Evolutionary conservation across 2,888 invertebrate species (phyloP).

Genomic region (Mesoligia furuncula): DNA sequence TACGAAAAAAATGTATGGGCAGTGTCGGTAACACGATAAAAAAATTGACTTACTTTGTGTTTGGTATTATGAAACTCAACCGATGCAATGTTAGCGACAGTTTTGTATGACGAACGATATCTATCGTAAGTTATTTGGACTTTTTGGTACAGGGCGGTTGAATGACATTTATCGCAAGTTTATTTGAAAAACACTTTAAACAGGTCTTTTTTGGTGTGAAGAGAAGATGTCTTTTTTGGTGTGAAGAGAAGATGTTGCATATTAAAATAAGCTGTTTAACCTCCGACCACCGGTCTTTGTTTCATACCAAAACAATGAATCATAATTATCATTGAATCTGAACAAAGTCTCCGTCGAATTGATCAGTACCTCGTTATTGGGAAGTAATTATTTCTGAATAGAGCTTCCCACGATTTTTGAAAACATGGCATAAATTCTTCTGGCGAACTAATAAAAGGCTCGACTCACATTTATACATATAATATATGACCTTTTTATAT

Average conservation of each 20-base stretch:
- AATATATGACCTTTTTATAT: background rate
- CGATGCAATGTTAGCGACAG: too few species aligned
- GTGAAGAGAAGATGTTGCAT: background rate
- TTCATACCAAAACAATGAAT: slow-evolving; percentile 49
- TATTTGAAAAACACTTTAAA: too few species aligned
- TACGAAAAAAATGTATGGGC: too few species aligned
- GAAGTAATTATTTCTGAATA: slow-evolving; percentile 37
- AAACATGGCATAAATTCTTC: background rate
- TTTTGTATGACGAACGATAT: too few species aligned
- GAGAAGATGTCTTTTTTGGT: too few species aligned
- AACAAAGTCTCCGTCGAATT: slow-evolving; percentile 40
- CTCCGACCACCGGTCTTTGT: slow-evolving; percentile 36
- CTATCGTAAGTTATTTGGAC: too few species aligned
- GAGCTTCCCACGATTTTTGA: slow-evolving; percentile 23
- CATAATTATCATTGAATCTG: slow-evolving; percentile 38
- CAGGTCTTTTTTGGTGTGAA: too few species aligned
- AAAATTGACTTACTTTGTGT: too few species aligned
- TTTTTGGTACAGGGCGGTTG: too few species aligned
- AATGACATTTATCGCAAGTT: too few species aligned
- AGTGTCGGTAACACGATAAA: too few species aligned
- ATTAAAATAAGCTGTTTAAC: slow-evolving; percentile 12
- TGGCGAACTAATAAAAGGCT: slow-evolving; percentile 4
- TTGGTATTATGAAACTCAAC: too few species aligned
- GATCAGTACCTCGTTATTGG: slow-evolving; percentile 46
- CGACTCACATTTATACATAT: background rate